Evolutionary conservation across 1,140 invertebrate species (phyloP).

Genomic region (Odontomachus brunneus): DNA sequence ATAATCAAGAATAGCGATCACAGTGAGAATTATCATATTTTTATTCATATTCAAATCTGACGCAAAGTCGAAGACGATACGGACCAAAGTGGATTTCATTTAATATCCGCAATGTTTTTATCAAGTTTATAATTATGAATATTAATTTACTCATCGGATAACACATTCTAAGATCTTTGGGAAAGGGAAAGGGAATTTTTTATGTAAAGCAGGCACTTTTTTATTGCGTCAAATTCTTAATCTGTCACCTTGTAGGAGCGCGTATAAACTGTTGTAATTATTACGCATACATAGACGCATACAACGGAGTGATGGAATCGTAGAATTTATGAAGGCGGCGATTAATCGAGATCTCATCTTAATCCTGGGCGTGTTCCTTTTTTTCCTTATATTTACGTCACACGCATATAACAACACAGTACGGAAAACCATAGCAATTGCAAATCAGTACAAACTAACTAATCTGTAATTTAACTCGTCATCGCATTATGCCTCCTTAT

Average conservation of each 20-base stretch:
- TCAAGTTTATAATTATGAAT: too few relatives aligned
- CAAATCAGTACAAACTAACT: conserved; percentile 34
- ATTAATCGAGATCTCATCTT: conserved; percentile 3
- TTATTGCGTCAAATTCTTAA: not conserved
- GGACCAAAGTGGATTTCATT: too few relatives aligned
- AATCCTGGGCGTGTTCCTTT: not conserved
- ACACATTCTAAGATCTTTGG: too few relatives aligned
- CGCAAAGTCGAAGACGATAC: too few relatives aligned
- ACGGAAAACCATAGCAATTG: not conserved
- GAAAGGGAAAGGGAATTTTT: too few relatives aligned
- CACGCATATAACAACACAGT: conserved; percentile 1
- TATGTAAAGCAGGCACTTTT: not conserved
- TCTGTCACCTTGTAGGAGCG: not conserved
- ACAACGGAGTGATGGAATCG: not conserved
- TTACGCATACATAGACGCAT: not conserved
- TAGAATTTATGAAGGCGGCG: conserved; percentile 9
- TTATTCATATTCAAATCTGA: too few relatives aligned
- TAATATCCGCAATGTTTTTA: too few relatives aligned
- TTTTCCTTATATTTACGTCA: conserved; percentile 8
- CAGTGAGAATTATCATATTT: too few relatives aligned
- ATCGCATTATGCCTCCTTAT: not conserved
- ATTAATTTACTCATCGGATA: too few relatives aligned
- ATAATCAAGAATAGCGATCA: too few relatives aligned
- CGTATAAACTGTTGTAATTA: not conserved
- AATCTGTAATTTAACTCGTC: conserved; percentile 33